phyloP scores from a whole-genome alignment of 2,888 invertebrate species.

The Pomacea canaliculata region DNA sequence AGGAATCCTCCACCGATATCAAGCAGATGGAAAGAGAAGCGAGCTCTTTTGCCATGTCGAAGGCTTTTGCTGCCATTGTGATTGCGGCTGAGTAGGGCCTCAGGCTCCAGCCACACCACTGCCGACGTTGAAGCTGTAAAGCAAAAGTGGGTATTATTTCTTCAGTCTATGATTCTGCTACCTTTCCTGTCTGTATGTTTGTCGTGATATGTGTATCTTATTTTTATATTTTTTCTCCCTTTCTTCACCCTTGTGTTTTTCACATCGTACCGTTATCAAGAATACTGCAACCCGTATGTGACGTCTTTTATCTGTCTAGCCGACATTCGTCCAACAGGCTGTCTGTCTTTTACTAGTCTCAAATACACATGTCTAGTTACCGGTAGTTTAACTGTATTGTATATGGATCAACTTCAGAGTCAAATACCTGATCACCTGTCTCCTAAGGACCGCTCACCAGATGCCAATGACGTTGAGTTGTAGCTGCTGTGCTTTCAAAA shows the following conservation, averaged over 20 bases:
- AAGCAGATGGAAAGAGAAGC: slow-evolving; percentile 82
- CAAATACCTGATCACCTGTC: slow-evolving; percentile 70
- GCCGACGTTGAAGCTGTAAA: slow-evolving; percentile 89
- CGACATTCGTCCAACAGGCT: too few relatives aligned
- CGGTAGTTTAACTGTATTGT: too few relatives aligned
- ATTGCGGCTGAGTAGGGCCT: slow-evolving; percentile 85
- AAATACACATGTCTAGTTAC: too few relatives aligned
- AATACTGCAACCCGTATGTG: too few relatives aligned
- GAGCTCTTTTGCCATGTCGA: slow-evolving; percentile 79
- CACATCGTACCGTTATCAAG: too few relatives aligned
- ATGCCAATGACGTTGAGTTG: slow-evolving; percentile 79
- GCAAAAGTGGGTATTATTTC: not conserved
- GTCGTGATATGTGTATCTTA: not conserved
- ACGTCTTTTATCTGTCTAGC: too few relatives aligned
- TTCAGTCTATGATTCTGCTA: not conserved
- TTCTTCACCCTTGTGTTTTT: not conserved
- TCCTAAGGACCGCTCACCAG: slow-evolving; percentile 51
- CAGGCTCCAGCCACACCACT: slow-evolving; percentile 87
- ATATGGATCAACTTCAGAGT: too few relatives aligned
- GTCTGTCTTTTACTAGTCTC: too few relatives aligned
- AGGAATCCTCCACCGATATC: slow-evolving; percentile 93
- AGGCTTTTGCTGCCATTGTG: slow-evolving; percentile 79
- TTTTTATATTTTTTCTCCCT: not conserved
- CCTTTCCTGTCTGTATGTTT: not conserved
- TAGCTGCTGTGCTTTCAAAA: slow-evolving; percentile 80